Evolutionary conservation across 1,140 invertebrate species (phyloP).

Genomic region (Belonocnema kinseyi): DNA sequence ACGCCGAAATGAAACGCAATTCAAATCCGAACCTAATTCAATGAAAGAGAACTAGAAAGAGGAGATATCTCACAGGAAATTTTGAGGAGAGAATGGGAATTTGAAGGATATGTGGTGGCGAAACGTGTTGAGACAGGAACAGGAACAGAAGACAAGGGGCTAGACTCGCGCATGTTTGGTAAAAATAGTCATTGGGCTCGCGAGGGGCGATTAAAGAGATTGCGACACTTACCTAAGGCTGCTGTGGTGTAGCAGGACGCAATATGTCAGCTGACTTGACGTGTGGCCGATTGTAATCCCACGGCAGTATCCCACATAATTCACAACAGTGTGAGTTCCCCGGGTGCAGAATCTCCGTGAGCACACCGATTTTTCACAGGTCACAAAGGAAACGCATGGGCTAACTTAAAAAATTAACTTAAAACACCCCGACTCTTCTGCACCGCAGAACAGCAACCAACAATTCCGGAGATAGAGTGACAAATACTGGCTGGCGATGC

Average conservation of each 20-base stretch:
- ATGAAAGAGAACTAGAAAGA: too few species aligned
- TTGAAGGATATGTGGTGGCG: too few species aligned
- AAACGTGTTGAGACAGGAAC: not conserved
- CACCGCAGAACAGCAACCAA: conserved; percentile 42
- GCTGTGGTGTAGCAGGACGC: conserved; percentile 74
- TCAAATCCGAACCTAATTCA: too few species aligned
- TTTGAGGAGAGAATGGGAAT: too few species aligned
- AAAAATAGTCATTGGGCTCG: conserved; percentile 24
- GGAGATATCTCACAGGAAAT: too few species aligned
- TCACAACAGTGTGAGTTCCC: conserved; percentile 51
- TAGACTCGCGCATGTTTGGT: not conserved
- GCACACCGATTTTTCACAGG: conserved; percentile 49
- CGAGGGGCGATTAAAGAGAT: conserved; percentile 40
- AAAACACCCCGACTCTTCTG: conserved; percentile 22
- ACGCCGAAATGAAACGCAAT: too few species aligned
- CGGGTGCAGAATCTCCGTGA: conserved; percentile 27
- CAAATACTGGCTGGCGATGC: conserved; percentile 54
- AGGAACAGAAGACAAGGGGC: not conserved
- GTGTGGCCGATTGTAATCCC: conserved; percentile 71
- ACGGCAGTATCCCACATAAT: conserved; percentile 74
- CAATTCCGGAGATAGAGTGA: conserved; percentile 53
- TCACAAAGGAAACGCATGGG: conserved; percentile 16
- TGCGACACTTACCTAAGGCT: conserved; percentile 73
- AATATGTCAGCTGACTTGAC: conserved; percentile 77
- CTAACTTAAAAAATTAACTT: conserved; percentile 25